Evolutionary conservation across 2,113 vertebrate genomes (phyloP).

Genomic region (Deroptyus accipitrinus): DNA sequence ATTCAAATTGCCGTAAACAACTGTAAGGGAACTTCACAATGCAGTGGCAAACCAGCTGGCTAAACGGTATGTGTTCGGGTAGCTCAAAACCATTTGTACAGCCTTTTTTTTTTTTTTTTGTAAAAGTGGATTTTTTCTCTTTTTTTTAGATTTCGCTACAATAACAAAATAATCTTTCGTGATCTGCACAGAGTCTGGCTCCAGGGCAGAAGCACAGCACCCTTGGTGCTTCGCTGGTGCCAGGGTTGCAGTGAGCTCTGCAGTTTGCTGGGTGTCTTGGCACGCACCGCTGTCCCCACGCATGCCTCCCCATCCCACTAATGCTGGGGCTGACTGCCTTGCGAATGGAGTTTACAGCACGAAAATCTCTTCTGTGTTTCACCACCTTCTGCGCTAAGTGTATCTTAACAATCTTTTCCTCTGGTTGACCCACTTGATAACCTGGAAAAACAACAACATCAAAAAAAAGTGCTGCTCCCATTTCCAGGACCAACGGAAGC

Average conservation of each 20-base stretch:
- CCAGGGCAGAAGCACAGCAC: conserved; percentile 80
- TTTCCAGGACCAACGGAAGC: conserved; percentile 51
- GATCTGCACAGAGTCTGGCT: conserved; percentile 83
- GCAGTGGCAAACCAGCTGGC: conserved; percentile 91
- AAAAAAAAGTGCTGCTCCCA: conserved; percentile 42
- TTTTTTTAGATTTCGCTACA: conserved; percentile 74
- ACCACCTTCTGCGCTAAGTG: conserved; percentile 58
- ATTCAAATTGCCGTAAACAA: conserved; percentile 87
- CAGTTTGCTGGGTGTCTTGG: background rate
- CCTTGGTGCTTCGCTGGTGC: conserved; percentile 52
- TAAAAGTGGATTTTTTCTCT: conserved; percentile 80
- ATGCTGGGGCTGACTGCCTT: conserved; percentile 63
- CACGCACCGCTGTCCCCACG: background rate
- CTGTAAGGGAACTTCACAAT: conserved; percentile 88
- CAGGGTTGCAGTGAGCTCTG: conserved; percentile 32
- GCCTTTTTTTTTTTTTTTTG: conserved; percentile 79
- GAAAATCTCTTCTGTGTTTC: conserved; percentile 46
- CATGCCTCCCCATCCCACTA: conserved; percentile 37
- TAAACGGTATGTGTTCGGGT: conserved; percentile 85
- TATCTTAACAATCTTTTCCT: conserved; percentile 60
- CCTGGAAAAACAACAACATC: conserved; percentile 52
- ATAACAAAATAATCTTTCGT: conserved; percentile 96
- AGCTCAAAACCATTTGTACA: conserved; percentile 91
- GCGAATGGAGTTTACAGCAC: conserved; percentile 60
- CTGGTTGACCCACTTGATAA: conserved; percentile 70